Evolutionary conservation across 35 echinoderm and acorn worm genomes (phyloP).

Genomic region (Stichopus chloronotus): DNA sequence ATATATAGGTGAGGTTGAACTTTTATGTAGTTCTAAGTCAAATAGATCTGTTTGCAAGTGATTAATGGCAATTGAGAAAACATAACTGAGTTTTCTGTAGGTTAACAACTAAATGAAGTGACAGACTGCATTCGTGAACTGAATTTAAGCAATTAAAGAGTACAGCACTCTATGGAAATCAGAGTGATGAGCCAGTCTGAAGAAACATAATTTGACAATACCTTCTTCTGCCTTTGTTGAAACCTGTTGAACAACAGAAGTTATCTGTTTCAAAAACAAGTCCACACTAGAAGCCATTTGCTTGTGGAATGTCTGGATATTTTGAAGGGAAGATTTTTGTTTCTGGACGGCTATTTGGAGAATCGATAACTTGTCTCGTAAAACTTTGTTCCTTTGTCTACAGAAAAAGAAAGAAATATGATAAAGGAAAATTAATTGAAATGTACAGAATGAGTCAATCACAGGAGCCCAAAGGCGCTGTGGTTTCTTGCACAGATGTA

Average conservation of each 20-base stretch:
- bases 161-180: too few species aligned
- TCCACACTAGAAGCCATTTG: neutral
- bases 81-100: too few species aligned
- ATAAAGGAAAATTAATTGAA: neutral
- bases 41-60: too few species aligned
- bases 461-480: too few species aligned
- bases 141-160: too few species aligned
- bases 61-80: too few species aligned
- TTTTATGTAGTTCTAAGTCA: neutral
- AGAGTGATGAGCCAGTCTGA: too few species aligned
- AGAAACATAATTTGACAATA: neutral
- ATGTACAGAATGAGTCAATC: too few species aligned
- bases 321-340: conserved; percentile 31
- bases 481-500: too few species aligned
- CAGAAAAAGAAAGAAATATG: neutral
- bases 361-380: conserved; percentile 12
- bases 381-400: neutral
- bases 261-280: neutral
- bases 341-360: neutral
- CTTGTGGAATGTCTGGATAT: neutral
- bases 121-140: too few species aligned
- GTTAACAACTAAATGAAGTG: too few species aligned
- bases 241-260: neutral
- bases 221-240: neutral
- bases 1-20: neutral